Base-by-base conservation (phyloP, 2,113 vertebrate species). In the Trachemys scripta region DNA sequence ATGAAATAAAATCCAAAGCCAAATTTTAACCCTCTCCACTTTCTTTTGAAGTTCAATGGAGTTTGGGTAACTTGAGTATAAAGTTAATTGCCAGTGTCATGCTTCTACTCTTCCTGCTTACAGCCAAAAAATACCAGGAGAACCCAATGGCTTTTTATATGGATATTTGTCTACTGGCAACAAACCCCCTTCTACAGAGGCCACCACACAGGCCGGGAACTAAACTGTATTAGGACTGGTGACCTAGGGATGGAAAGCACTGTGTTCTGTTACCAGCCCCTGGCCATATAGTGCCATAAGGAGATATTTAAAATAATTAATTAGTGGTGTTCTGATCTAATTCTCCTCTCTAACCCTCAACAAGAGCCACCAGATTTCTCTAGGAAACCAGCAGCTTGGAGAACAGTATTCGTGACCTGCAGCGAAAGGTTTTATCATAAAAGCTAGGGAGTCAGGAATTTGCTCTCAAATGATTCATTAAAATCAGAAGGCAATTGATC, bases 391-490 rank as follows among this genome's bases (percentile, higher is more conserved):
- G 79, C 50, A 50, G 38, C 82, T 62, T 72, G 53, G 62, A 95
- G 76, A 95, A 80, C 84, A 84, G 85, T 90, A 69, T 87, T 92
- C 83, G 75, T 89, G 84, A 89, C 80, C 88, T 80, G 27, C 22
- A 80, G 11, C 81, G 82, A 96, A 88, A 90, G 38, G 31, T 92
- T 95, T 89, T 87, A 53, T 89, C n/a, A 1, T 88, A 93, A 88
- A 88, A 94, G 65, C 6, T 69, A 16, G 2, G 16, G 45, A 80
- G 79, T 69, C n/a, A 8, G 81, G 53, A 59, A 75, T 83, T 91
- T 91, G 47, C 54, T 94, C n/a, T 89, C 91, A 81, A 96, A 88
- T 83, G 56, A 96, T 92, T 93, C 88, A 82, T 89, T 79, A 87
- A 91, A 94, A 96, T 91, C 81, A 95, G 87, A 90, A 94, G 90